Conservation (phyloP, 2,888 invertebrate genomes). For the Agriopis marginaria region DNA sequence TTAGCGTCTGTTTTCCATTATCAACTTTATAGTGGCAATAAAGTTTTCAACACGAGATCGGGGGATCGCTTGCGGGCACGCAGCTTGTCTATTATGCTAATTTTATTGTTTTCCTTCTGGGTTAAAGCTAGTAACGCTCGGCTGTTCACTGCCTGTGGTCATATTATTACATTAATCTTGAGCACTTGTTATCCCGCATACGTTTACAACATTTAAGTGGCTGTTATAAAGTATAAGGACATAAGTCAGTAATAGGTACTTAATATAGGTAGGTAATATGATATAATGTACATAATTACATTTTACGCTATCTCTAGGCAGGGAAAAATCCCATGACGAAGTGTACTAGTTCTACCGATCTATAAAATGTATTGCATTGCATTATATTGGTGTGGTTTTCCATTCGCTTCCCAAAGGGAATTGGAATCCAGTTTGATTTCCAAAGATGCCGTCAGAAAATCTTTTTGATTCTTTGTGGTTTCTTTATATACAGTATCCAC, state of each 20-base stretch:
- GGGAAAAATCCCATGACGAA: neutral
- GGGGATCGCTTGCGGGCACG: conserved; percentile 26
- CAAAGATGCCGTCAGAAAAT: conserved; percentile 5
- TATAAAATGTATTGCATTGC: conserved; percentile 17
- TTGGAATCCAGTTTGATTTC: conserved; percentile 20
- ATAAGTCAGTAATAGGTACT: neutral
- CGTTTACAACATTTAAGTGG: conserved; percentile 13
- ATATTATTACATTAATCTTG: conserved; percentile 18
- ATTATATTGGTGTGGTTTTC: conserved; percentile 20
- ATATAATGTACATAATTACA: neutral
- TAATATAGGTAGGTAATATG: too few relatives aligned
- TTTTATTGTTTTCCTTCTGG: conserved; percentile 32
- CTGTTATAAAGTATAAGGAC: neutral
- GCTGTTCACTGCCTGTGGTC: conserved; percentile 23
- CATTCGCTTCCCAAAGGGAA: conserved; percentile 20
- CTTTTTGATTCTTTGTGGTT: conserved; percentile 10
- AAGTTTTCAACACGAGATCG: conserved; percentile 41
- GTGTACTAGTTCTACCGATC: neutral
- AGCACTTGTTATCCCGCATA: conserved; percentile 14
- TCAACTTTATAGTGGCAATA: conserved; percentile 35
- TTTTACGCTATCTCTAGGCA: neutral
- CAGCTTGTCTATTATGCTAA: conserved; percentile 36
- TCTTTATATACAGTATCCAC: neutral
- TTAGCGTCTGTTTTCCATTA: conserved; percentile 35
- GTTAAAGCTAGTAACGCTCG: conserved; percentile 14